Evolutionary conservation across 2,888 invertebrate genomes (phyloP).

Genomic region (Hydrotaea diabolus): DNA sequence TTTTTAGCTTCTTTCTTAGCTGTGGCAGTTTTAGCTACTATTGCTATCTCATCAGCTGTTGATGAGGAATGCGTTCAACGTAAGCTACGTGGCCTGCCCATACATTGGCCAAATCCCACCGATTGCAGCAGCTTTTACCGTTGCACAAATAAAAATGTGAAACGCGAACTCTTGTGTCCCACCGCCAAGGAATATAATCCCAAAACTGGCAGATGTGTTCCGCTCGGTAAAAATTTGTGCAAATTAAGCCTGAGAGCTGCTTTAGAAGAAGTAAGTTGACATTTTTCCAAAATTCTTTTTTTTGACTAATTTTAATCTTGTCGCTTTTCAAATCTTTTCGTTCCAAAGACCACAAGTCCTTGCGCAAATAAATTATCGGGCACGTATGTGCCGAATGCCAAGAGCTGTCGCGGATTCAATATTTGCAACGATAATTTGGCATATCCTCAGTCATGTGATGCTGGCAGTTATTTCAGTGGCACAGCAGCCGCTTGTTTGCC

Average conservation of each 20-base stretch:
- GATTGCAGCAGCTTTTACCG: slow-evolving; percentile 75
- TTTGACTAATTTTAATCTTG: too few species aligned
- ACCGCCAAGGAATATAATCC: slow-evolving; percentile 73
- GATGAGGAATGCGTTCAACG: slow-evolving; percentile 76
- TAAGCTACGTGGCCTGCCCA: slow-evolving; percentile 69
- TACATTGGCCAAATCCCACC: slow-evolving; percentile 75
- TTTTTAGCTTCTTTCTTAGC: slow-evolving; percentile 73
- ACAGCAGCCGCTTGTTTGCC: slow-evolving; percentile 67
- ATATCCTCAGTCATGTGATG: slow-evolving; percentile 72
- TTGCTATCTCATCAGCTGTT: slow-evolving; percentile 71
- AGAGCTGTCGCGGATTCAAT: slow-evolving; percentile 71
- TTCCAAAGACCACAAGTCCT: slow-evolving; percentile 64
- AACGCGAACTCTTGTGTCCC: slow-evolving; percentile 72
- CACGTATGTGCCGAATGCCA: slow-evolving; percentile 68
- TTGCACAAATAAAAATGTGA: slow-evolving; percentile 72
- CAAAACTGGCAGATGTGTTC: slow-evolving; percentile 72
- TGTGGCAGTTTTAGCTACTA: slow-evolving; percentile 72
- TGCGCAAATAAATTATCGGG: slow-evolving; percentile 71
- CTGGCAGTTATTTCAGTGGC: slow-evolving; percentile 71
- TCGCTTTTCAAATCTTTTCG: neutral
- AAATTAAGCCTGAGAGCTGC: slow-evolving; percentile 71
- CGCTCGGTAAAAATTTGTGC: slow-evolving; percentile 70
- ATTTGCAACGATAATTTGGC: slow-evolving; percentile 73
- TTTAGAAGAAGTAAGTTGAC: slow-evolving; percentile 65
- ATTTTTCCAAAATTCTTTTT: neutral